Evolutionary conservation across 92 coral and sea anemone genomes (phyloP).

Genomic region (Montipora capitata): DNA sequence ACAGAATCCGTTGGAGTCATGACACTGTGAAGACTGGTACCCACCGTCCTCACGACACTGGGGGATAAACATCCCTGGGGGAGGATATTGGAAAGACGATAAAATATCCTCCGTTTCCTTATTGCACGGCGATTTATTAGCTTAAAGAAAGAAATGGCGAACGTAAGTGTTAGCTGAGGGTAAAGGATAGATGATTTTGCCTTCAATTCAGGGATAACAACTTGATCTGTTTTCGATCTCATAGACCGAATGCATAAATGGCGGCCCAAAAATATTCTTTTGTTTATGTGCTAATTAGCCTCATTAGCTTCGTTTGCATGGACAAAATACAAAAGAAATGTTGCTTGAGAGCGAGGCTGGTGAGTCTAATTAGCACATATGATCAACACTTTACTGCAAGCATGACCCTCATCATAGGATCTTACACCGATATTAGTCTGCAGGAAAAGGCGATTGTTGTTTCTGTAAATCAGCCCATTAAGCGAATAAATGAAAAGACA

Average conservation of each 20-base stretch:
- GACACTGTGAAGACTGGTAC: constrained; percentile 75
- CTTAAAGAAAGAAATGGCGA: constrained; percentile 19
- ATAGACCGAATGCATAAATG: too few relatives aligned
- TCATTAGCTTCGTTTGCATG: too few relatives aligned
- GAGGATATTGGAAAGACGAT: constrained; percentile 16
- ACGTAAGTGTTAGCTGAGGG: too few relatives aligned
- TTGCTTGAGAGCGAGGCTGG: too few relatives aligned
- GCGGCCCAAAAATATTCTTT: too few relatives aligned
- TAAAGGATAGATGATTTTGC: background rate
- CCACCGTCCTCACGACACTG: constrained; percentile 75
- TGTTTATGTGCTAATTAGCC: too few relatives aligned
- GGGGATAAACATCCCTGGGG: constrained; percentile 56
- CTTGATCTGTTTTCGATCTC: background rate
- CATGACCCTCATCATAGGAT: too few relatives aligned
- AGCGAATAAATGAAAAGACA: too few relatives aligned
- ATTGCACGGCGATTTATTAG: constrained; percentile 37
- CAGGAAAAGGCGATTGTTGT: constrained; percentile 22
- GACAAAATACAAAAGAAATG: too few relatives aligned
- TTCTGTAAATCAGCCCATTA: constrained; percentile 17
- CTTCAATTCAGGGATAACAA: background rate
- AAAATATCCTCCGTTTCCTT: constrained; percentile 16
- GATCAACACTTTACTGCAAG: too few relatives aligned
- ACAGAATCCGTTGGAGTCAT: constrained; percentile 63
- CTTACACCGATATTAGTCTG: too few relatives aligned
- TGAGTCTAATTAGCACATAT: too few relatives aligned